These are phyloP conservation scores for Drosophila histrio DNA, from an alignment of 2,888 invertebrate genomes.

Conservation along the genomic window DNA sequence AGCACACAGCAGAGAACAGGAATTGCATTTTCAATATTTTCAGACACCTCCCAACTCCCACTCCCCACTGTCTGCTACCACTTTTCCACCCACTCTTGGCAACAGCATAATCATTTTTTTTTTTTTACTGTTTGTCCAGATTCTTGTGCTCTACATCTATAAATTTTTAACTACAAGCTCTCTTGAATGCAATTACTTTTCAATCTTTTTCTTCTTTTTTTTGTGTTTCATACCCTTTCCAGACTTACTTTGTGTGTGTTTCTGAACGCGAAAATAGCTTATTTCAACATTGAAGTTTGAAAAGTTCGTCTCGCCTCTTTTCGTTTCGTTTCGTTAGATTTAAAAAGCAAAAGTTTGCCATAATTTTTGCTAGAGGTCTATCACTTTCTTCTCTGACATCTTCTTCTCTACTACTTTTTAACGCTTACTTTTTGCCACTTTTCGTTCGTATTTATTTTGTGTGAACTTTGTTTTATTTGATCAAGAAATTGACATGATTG, in stretches of 20 bases:
- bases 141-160: conserved; percentile 66
- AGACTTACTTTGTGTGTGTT: conserved; percentile 25
- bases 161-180: conserved; percentile 79
- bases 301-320: conserved; percentile 56
- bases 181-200: conserved; percentile 80
- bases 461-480: conserved; percentile 73
- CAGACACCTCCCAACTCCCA: conserved; percentile 1
- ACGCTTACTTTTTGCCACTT: conserved; percentile 42
- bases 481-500: conserved; percentile 75
- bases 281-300: conserved; percentile 75
- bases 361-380: conserved; percentile 63
- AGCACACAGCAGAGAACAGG: conserved; percentile 27
- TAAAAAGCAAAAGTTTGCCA: conserved; percentile 69
- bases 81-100: not conserved
- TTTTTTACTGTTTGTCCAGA: conserved; percentile 59
- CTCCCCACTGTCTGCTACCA: not conserved
- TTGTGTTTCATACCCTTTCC: conserved; percentile 4
- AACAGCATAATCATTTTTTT: conserved; percentile 61
- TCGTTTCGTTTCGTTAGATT: conserved; percentile 59
- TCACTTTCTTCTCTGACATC: conserved; percentile 53
- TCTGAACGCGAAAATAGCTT: conserved; percentile 75
- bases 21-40: conserved; percentile 78
- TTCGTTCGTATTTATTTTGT: conserved; percentile 44
- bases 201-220: conserved; percentile 60
- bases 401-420: conserved; percentile 20